These are phyloP conservation scores for Hippocampus kuda DNA, from an alignment of 2,797 vertebrate species.

Conservation along the genomic window DNA sequence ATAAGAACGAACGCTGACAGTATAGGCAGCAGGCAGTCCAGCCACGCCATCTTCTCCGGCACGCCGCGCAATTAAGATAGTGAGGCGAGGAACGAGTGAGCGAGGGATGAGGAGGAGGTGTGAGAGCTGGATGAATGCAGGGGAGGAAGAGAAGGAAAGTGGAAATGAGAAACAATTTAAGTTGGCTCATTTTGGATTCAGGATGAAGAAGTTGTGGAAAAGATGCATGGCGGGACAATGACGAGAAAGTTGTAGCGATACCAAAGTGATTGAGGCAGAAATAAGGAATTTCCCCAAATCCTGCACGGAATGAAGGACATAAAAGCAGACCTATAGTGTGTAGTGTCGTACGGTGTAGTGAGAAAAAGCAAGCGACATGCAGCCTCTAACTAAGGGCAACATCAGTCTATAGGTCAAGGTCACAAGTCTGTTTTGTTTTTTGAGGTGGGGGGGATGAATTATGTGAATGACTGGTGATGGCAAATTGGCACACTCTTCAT, in stretches of 20 bases:
- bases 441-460: too few relatives aligned
- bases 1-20: slow-evolving; percentile 14
- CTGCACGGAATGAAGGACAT: not conserved
- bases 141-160: slow-evolving; percentile 7
- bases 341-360: slow-evolving; percentile 8
- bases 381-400: slow-evolving; percentile 22
- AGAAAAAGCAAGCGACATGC: slow-evolving; percentile 22
- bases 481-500: not conserved
- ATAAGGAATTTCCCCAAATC: slow-evolving; percentile 28
- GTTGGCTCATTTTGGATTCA: slow-evolving; percentile 11
- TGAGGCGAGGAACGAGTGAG: slow-evolving; percentile 7
- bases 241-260: slow-evolving; percentile 18
- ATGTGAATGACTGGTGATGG: not conserved
- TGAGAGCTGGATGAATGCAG: slow-evolving; percentile 3
- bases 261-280: slow-evolving; percentile 25
- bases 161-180: slow-evolving; percentile 22
- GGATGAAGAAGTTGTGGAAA: not conserved
- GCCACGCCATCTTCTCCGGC: slow-evolving; percentile 2
- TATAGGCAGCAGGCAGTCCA: not conserved
- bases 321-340: not conserved
- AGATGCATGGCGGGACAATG: not conserved
- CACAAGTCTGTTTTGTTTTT: not conserved
- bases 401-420: slow-evolving; percentile 31
- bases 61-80: slow-evolving; percentile 34
- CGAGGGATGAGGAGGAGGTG: not conserved